These are phyloP conservation scores for Varroa destructor DNA, from an alignment of 1,140 invertebrate genomes.

Conservation along the genomic window DNA sequence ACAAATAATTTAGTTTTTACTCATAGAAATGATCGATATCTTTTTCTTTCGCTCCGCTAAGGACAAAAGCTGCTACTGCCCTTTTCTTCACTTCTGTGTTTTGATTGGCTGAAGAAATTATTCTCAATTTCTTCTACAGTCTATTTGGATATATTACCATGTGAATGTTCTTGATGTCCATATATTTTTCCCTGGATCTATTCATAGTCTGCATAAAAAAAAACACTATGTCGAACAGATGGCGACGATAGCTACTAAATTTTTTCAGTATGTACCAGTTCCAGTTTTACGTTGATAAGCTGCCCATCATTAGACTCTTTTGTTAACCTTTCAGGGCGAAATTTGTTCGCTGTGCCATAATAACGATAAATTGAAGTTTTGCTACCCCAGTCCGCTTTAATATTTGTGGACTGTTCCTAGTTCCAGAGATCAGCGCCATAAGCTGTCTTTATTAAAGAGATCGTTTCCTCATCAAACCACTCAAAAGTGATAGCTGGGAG, in stretches of 20 bases:
- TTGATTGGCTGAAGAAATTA: too few species aligned
- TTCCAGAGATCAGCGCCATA: background rate
- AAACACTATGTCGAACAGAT: background rate
- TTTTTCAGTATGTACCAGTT: conserved; percentile 7
- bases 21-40: too few species aligned
- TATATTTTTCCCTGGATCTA: too few species aligned
- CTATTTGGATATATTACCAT: too few species aligned
- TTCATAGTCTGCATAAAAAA: too few species aligned
- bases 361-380: background rate
- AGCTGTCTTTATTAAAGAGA: background rate
- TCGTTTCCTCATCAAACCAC: background rate
- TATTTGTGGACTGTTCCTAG: background rate
- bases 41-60: too few species aligned
- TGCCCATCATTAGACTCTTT: background rate
- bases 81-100: too few species aligned
- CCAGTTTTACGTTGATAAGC: background rate
- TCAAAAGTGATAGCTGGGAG: too few species aligned
- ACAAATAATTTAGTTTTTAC: too few species aligned
- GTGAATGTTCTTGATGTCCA: too few species aligned
- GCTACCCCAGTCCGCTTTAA: background rate
- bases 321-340: background rate
- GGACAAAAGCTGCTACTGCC: too few species aligned
- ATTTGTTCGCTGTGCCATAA: background rate
- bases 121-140: too few species aligned
- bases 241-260: conserved; percentile 3